Evolutionary conservation across 1,140 invertebrate genomes (phyloP), one percentile per base, ranked within the genome.

Genomic region (Drosophila kohkoa): DNA sequence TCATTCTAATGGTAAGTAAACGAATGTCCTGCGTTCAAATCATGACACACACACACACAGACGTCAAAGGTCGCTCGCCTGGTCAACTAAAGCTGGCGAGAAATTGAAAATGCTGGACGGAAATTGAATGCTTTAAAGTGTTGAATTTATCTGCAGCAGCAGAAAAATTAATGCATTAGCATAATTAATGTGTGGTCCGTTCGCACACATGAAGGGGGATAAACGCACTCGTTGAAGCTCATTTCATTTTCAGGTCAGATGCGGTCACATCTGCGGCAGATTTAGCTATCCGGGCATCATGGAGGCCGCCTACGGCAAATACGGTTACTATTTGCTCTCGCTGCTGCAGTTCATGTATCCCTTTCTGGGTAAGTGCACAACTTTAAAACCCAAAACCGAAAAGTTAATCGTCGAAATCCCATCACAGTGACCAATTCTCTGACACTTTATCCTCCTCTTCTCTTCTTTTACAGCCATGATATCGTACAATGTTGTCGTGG

Each of bases 401-500:
- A 45, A 16, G 32, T 41, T 64, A 62, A 75, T 75, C 59, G 20
- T 20, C 4, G 46, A 25, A 60, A 55, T 72, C 49, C 57, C 32
- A 66, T 72, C 51, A 28, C 16, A 55, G 54, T 20, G 13, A 43
- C 5, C 7, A 45, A 38, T 5, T 41, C 20, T 25, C 20, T 48
- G 5, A 11, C 30, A 41, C 41, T 51, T 32, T 25, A 25, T 25
- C 20, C 11, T 1, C 3, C n/a, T 11, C 20, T 63, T 49, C 15
- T n/a, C 32, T 25, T 46, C 59, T 62, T 80, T 81, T 77, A 57
- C 93, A 97, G 97, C 97, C 1, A 98, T 98, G 96, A 96, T 98
- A 32, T 97, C 96, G 51, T 98, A 98, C 91, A 98, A 98, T 92
- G 95, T 98, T 4, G 97, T 98, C 32, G 97, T 98, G 16, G 97